Conservation (phyloP, 2,797 vertebrate genomes). For the Takifugu rubripes region DNA sequence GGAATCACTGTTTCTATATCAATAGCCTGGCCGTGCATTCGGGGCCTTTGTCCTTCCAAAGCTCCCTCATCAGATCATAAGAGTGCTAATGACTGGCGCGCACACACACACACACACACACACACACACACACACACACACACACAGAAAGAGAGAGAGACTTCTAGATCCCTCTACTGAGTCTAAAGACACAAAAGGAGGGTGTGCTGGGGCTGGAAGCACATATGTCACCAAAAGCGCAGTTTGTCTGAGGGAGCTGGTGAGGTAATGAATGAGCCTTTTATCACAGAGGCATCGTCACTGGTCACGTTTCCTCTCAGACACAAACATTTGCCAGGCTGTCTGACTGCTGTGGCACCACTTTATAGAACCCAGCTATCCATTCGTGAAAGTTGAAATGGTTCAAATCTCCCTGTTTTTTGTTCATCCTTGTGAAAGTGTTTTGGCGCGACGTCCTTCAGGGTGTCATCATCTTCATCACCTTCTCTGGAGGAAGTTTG, state of each 20-base stretch:
- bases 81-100: conserved; percentile 49
- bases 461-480: conserved; percentile 11
- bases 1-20: background rate
- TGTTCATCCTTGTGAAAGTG: background rate
- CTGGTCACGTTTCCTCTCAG: conserved; percentile 20
- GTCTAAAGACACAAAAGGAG: conserved; percentile 51
- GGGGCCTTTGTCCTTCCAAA: conserved; percentile 2
- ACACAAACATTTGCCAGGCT: conserved; percentile 22
- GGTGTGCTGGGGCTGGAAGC: background rate
- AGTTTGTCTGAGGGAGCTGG: conserved; percentile 38
- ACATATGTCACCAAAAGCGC: conserved; percentile 70
- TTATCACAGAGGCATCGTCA: conserved; percentile 28
- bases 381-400: background rate
- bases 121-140: conserved; percentile 34
- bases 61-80: conserved; percentile 41
- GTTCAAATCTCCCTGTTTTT: background rate
- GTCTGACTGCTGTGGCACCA: too few species aligned
- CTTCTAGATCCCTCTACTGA: conserved; percentile 53
- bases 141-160: conserved; percentile 31
- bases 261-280: conserved; percentile 55
- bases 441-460: conserved; percentile 1
- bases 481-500: conserved; percentile 29
- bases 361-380: background rate
- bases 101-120: conserved; percentile 37
- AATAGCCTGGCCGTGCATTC: conserved; percentile 19